Conservation (phyloP, 1,140 invertebrate genomes). For the Ostrea edulis region DNA sequence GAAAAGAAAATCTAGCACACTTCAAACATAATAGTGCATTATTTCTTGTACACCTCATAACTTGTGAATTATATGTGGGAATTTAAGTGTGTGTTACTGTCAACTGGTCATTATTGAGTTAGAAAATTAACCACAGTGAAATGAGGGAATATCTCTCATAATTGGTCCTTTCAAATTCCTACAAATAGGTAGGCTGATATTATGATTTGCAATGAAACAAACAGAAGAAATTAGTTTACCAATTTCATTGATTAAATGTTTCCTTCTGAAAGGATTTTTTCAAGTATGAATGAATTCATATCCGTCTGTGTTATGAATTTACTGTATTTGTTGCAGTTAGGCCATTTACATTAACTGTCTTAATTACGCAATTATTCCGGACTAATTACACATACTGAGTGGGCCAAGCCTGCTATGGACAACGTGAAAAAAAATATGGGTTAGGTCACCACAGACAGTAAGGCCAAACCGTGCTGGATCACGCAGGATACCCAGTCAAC, state of each 20-base stretch:
- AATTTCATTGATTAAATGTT: not conserved
- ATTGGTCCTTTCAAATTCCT: not conserved
- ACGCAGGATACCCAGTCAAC: not conserved
- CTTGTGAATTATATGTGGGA: not conserved
- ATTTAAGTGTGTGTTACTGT: not conserved
- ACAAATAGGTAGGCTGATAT: not conserved
- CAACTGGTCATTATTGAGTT: not conserved
- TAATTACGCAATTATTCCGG: not conserved
- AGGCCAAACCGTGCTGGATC: conserved; percentile 12
- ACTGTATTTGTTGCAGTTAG: too few species aligned
- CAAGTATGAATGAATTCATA: not conserved
- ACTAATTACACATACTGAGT: not conserved
- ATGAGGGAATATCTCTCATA: not conserved
- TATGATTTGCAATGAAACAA: not conserved
- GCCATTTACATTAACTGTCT: not conserved
- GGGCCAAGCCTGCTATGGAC: not conserved
- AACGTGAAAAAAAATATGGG: not conserved
- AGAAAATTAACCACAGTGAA: not conserved
- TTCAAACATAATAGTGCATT: not conserved
- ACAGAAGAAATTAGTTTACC: not conserved
- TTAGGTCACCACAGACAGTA: conserved; percentile 26
- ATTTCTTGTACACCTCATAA: not conserved
- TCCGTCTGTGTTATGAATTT: too few species aligned
- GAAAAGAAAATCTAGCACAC: not conserved
- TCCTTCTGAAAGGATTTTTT: not conserved